Conservation (phyloP, 2,113 vertebrate species). For the Emydocephalus ijimae region DNA sequence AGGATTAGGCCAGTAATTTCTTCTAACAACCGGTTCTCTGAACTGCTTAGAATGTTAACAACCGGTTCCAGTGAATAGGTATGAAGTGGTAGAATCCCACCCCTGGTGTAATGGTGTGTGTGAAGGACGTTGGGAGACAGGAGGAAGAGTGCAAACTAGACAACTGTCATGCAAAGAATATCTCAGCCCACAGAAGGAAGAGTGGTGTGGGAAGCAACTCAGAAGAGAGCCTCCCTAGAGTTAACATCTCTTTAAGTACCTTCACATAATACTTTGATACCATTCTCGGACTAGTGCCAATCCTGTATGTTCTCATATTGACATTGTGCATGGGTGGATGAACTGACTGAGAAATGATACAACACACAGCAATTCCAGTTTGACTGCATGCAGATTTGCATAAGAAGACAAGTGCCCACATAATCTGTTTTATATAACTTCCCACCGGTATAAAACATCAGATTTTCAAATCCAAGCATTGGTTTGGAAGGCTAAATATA, state of each 20-base stretch:
- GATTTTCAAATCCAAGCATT: background rate
- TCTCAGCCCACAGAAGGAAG: background rate
- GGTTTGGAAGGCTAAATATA: background rate
- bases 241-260: background rate
- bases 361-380: background rate
- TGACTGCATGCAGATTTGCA: background rate
- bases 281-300: background rate
- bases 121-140: background rate
- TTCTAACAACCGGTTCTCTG: too few species aligned
- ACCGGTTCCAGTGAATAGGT: too few species aligned
- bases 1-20: too few species aligned
- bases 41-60: too few species aligned
- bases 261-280: background rate
- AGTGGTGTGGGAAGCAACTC: background rate
- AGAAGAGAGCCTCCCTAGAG: background rate
- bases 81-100: too few species aligned
- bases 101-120: background rate
- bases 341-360: background rate
- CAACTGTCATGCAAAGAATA: background rate
- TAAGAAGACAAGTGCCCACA: background rate
- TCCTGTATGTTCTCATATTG: background rate
- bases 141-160: background rate
- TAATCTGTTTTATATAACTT: background rate
- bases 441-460: background rate
- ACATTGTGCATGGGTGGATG: background rate